Evolutionary conservation across 2,797 vertebrate genomes (phyloP).

Genomic region (Danio aesculapii): DNA sequence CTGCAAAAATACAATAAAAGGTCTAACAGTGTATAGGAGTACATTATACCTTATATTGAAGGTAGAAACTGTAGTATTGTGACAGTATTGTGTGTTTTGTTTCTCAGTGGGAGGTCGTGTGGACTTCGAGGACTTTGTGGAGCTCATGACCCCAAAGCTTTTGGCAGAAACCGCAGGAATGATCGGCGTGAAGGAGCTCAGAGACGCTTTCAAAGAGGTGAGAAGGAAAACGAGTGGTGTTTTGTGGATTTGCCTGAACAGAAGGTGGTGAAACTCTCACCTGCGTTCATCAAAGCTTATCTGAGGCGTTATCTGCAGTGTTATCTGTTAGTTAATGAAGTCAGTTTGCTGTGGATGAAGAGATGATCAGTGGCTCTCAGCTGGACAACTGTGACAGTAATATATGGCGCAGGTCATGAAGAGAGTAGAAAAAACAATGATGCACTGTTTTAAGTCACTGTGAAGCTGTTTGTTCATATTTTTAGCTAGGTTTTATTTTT

Average conservation of each 20-base stretch:
- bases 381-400: background rate
- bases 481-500: too few relatives aligned
- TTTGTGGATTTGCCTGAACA: background rate
- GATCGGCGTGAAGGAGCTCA: constrained; percentile 84
- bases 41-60: too few relatives aligned
- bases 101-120: constrained; percentile 79
- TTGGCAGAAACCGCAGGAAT: constrained; percentile 84
- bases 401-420: background rate
- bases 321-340: background rate
- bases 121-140: constrained; percentile 86
- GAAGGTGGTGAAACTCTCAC: background rate
- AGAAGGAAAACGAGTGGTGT: constrained; percentile 46
- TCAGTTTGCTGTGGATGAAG: background rate
- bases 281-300: background rate
- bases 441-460: too few relatives aligned
- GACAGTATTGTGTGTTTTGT: background rate
- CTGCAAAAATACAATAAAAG: too few relatives aligned
- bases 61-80: too few relatives aligned
- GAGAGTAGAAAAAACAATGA: too few relatives aligned
- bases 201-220: constrained; percentile 83
- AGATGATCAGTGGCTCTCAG: background rate
- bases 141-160: constrained; percentile 83
- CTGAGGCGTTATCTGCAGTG: background rate
- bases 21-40: too few relatives aligned
- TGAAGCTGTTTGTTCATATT: too few relatives aligned